Evolutionary conservation across 2,888 invertebrate genomes (phyloP).

Genomic region (Cryptus viduatorius): DNA sequence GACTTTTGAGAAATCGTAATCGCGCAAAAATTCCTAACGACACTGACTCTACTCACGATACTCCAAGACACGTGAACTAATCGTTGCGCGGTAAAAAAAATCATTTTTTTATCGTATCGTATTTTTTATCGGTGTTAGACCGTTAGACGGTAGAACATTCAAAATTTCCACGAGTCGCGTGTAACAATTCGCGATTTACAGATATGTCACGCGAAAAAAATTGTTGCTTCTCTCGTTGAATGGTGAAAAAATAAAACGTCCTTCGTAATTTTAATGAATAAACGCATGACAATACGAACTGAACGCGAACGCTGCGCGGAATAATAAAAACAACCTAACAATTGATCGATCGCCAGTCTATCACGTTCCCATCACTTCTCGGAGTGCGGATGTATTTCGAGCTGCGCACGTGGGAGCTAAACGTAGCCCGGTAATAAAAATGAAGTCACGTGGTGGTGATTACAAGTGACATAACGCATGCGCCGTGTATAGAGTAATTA

Average conservation of each 20-base stretch:
- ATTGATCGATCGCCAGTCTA: background rate
- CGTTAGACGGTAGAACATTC: background rate
- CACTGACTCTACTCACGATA: slow-evolving; percentile 19
- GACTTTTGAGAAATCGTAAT: slow-evolving; percentile 22
- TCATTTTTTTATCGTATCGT: slow-evolving; percentile 64
- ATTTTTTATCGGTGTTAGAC: too few relatives aligned
- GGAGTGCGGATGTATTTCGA: background rate
- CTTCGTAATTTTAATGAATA: slow-evolving; percentile 12
- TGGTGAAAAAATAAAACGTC: background rate
- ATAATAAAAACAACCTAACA: slow-evolving; percentile 25
- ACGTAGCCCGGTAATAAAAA: background rate
- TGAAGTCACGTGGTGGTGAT: background rate
- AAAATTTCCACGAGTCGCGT: background rate
- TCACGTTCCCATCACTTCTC: background rate
- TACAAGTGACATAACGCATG: background rate
- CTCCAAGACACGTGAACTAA: slow-evolving; percentile 51
- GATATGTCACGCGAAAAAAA: background rate
- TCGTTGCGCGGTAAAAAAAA: slow-evolving; percentile 64
- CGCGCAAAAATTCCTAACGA: slow-evolving; percentile 45
- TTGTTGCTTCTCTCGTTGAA: background rate
- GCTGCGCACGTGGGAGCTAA: background rate
- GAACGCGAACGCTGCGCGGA: background rate
- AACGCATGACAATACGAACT: slow-evolving; percentile 32
- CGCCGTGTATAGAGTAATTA: background rate
- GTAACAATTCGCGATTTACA: slow-evolving; percentile 6